Percentiles rank a stretch among this genome's conserved stretches.
Conservation (phyloP, 2,797 vertebrate species). For the Gymnoscopelus microlampas region DNA sequence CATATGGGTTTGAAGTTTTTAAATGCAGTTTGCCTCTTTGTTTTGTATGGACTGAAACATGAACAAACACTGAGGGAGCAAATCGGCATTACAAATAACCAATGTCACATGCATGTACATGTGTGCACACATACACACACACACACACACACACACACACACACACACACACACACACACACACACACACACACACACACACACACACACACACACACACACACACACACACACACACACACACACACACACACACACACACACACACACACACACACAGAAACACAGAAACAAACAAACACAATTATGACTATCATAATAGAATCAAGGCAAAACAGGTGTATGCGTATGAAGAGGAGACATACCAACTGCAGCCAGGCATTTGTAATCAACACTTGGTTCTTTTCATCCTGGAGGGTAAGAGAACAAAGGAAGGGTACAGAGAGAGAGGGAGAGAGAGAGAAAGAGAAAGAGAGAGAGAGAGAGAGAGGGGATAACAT, state of each 20-base stretch:
- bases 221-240: constrained; percentile 40
- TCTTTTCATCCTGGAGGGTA: constrained; percentile 88
- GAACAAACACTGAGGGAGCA: not conserved
- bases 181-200: constrained; percentile 29
- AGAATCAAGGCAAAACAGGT: constrained; percentile 24
- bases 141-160: constrained; percentile 10
- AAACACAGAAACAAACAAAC: constrained; percentile 15
- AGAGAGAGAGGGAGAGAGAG: constrained; percentile 12
- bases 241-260: constrained; percentile 18
- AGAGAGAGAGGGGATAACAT: constrained; percentile 14
- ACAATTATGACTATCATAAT: not conserved
- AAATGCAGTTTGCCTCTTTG: constrained; percentile 3
- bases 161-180: constrained; percentile 2
- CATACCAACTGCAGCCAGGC: constrained; percentile 92
- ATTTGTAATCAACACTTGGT: constrained; percentile 92
- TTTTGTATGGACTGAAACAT: constrained; percentile 17
- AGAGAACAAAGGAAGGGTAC: constrained; percentile 29
- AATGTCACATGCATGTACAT: not conserved
- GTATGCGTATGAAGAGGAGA: constrained; percentile 33
- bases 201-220: constrained; percentile 15
- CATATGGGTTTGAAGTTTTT: constrained; percentile 7
- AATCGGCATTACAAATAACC: constrained; percentile 16
- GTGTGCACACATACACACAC: not conserved
- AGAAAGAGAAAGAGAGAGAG: constrained; percentile 8
- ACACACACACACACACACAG: constrained; percentile 13